Evolutionary conservation across 2,888 invertebrate genomes (phyloP).

Genomic region (Scrobipalpa atriplicella): DNA sequence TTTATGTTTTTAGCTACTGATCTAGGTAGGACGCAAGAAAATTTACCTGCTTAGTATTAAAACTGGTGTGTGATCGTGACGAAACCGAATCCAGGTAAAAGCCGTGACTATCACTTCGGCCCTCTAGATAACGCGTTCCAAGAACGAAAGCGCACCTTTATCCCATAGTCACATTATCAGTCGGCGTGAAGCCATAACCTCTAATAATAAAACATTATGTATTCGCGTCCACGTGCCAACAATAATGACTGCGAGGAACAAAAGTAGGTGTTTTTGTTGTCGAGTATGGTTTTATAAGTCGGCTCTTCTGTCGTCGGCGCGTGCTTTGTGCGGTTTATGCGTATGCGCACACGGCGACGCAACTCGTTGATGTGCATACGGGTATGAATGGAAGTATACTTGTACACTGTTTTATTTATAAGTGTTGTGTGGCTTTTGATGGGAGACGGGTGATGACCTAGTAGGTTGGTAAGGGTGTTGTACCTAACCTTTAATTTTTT

Average conservation of each 20-base stretch:
- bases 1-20: no score
- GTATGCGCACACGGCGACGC: neutral
- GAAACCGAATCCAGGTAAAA: neutral
- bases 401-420: neutral
- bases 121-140: slow-evolving; percentile 69
- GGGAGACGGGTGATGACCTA: no score
- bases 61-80: neutral
- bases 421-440: neutral
- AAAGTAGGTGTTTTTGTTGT: slow-evolving; percentile 70
- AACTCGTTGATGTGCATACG: slow-evolving; percentile 26
- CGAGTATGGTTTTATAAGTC: slow-evolving; percentile 62
- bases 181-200: slow-evolving; percentile 76
- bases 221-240: slow-evolving; percentile 79
- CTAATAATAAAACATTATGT: slow-evolving; percentile 79
- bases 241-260: slow-evolving; percentile 76
- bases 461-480: neutral
- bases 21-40: no score
- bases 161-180: slow-evolving; percentile 60
- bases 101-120: slow-evolving; percentile 19
- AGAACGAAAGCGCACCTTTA: slow-evolving; percentile 65
- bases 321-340: slow-evolving; percentile 15
- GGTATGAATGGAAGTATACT: slow-evolving; percentile 1
- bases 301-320: slow-evolving; percentile 43
- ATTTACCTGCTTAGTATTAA: no score
- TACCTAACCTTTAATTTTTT: no score